Base-by-base conservation (phyloP, 2,797 vertebrate genomes). In the Odontamblyopus rebecca region DNA sequence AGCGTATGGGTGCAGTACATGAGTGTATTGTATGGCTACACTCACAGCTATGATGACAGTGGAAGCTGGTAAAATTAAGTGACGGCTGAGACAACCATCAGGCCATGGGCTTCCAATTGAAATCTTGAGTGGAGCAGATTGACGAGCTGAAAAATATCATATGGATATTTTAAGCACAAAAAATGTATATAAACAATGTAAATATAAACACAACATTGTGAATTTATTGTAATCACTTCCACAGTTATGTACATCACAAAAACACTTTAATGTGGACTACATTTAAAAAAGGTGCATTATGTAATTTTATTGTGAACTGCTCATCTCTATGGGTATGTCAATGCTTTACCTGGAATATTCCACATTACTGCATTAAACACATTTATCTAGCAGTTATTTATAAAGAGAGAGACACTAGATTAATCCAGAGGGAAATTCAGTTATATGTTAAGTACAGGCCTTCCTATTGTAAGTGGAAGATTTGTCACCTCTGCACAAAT, bases 21-120 rank as follows among this genome's bases (percentile, higher is more conserved):
- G 68, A 64, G 16, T n/a, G 71, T 8, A 12, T 59, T 78, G 72
- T 32, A 56, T 60, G 48, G 53, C 29, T 16, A 13, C 51, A 56
- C 30, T 12, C 57, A 68, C 68, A 61, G 54, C 70, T 72, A 69
- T 19, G 41, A 63, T 71, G 76, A 80, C 73, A 73, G 67, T 30
- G 65, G 75, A 72, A 82, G 72, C 76, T 76, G 73, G 59, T 59
- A 57, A 62, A 84, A 79, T 80, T 68, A 80, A 82, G 71, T 56
- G 72, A 82, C 74, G 82, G 75, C 76, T 76, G 75, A 63, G 53
- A 57, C 71, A 75, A 76, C 76, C 75, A 75, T 1, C n/a, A 70
- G 61, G 79, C 48, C 76, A 73, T 27, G 7, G 61, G 68, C 60
- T 32, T 30, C 76, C 56, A 85, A 72, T 80, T 79, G 50, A 71